Percentiles rank a stretch among this genome's conserved stretches.
These are phyloP conservation scores for Drosophila rubida DNA, from an alignment of 2,888 invertebrate genomes.

Conservation along the genomic window DNA sequence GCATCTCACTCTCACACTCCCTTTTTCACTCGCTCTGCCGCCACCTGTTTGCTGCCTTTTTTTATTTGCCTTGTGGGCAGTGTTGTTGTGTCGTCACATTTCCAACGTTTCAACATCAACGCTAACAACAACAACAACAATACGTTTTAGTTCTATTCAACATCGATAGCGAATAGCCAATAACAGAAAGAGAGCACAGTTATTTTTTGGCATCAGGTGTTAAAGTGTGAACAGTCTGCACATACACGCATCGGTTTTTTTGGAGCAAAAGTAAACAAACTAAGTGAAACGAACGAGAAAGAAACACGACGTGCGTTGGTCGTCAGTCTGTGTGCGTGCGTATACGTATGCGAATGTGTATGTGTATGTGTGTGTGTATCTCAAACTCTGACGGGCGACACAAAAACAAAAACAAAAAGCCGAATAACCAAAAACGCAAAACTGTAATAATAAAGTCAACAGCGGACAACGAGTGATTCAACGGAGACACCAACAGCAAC, in stretches of 20 bases:
- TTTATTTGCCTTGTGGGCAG: no score
- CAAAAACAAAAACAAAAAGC: slow-evolving; percentile 34
- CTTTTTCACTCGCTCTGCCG: slow-evolving; percentile 31
- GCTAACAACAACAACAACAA: slow-evolving; percentile 47
- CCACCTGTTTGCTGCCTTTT: slow-evolving; percentile 63
- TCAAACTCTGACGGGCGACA: slow-evolving; percentile 58
- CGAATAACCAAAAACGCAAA: slow-evolving; percentile 1
- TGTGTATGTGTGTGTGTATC: slow-evolving; percentile 49
- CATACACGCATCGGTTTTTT: slow-evolving; percentile 24
- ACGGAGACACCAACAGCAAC: slow-evolving; percentile 30
- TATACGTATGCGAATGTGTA: slow-evolving; percentile 40
- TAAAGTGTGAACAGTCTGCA: slow-evolving; percentile 64
- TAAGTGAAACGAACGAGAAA: slow-evolving; percentile 32
- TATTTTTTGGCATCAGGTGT: slow-evolving; percentile 64
- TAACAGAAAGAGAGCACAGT: slow-evolving; percentile 59
- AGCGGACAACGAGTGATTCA: slow-evolving; percentile 47
- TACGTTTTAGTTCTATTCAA: slow-evolving; percentile 53
- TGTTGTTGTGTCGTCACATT: slow-evolving; percentile 40
- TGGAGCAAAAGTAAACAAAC: slow-evolving; percentile 71
- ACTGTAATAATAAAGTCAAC: slow-evolving; percentile 40
- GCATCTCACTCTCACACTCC: slow-evolving; percentile 8
- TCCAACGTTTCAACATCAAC: slow-evolving; percentile 43
- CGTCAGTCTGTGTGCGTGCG: slow-evolving; percentile 41
- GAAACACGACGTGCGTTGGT: slow-evolving; percentile 55
- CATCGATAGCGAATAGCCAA: slow-evolving; percentile 58